A percentile compares a stretch with the other conserved stretches of the same genome.
phyloP scores from a whole-genome alignment of 2,113 vertebrate genomes.

The human (Homo sapiens) region GRCh38 chr13:65479501-65480000 shows the following conservation, averaged over 20 bases:
- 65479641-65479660: conserved; percentile 54
- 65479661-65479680: conserved; percentile 2
- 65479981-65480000: background rate
- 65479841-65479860: background rate
- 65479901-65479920: background rate
- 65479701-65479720: conserved; percentile 17
- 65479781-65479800: background rate
- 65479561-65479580: background rate
- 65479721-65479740: background rate
- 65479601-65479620: background rate
- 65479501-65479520: background rate
- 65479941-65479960: background rate
- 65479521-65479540: conserved; percentile 13
- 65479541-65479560: background rate
- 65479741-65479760: background rate
- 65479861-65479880: background rate
- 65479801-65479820: background rate
- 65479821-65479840: background rate
- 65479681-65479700: conserved; percentile 32
- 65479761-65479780: background rate
- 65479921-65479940: background rate
- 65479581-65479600: background rate
- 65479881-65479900: background rate
- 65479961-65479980: background rate
- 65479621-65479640: conserved; percentile 32